Evolutionary conservation across 35 echinoderm and acorn worm genomes (phyloP).

Genomic region (Nesometra sesokonis): DNA sequence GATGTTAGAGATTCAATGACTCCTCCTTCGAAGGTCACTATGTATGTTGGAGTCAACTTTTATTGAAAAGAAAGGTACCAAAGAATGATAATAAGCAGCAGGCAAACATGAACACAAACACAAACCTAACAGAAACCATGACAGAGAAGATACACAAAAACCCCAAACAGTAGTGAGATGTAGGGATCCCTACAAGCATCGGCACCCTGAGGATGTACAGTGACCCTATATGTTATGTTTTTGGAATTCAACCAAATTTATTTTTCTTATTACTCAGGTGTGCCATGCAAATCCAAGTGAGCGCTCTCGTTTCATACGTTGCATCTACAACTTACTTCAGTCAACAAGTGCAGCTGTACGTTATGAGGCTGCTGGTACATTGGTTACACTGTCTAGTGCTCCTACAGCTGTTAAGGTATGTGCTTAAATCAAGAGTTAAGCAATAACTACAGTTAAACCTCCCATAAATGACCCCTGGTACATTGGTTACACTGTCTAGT

Average conservation of each 20-base stretch:
- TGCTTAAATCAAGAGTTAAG: too few species aligned
- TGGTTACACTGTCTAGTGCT: conserved; percentile 89
- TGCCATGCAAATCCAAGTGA: conserved; percentile 94
- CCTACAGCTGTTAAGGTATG: conserved; percentile 93
- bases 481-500: too few species aligned
- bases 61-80: too few species aligned
- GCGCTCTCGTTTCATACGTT: conserved; percentile 83
- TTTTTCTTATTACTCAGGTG: conserved; percentile 31
- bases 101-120: too few species aligned
- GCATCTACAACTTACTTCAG: conserved; percentile 93
- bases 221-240: not conserved
- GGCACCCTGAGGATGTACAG: not conserved
- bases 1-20: too few species aligned
- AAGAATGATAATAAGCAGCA: too few species aligned
- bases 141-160: too few species aligned
- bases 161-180: not conserved
- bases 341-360: conserved; percentile 92
- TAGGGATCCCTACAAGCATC: not conserved
- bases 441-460: too few species aligned
- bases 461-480: too few species aligned
- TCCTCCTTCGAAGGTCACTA: too few species aligned
- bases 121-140: too few species aligned
- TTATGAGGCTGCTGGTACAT: conserved; percentile 90
- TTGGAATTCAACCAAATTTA: not conserved
- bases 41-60: too few species aligned